phyloP scores from a whole-genome alignment of 2,113 vertebrate species.

The Rhineura floridana region DNA sequence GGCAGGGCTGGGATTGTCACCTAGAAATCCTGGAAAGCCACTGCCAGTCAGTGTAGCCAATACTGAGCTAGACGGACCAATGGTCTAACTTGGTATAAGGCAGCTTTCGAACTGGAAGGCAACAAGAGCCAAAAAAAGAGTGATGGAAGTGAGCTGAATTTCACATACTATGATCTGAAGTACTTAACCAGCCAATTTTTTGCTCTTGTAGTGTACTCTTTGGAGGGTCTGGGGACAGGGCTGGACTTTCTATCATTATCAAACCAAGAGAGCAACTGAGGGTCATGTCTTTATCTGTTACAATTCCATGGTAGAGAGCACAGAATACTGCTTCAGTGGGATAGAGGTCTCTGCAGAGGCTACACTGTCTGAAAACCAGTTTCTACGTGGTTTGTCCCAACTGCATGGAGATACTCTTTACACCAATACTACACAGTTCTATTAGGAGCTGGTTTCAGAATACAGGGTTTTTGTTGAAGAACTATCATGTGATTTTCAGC shows the following conservation, averaged over 20 bases:
- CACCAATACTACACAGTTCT: too few relatives aligned
- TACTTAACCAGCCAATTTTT: neutral
- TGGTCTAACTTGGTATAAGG: too few relatives aligned
- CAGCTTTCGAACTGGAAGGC: too few relatives aligned
- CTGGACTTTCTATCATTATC: neutral
- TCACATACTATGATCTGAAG: neutral
- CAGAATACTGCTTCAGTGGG: neutral
- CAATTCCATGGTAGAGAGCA: neutral
- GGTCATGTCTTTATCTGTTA: neutral
- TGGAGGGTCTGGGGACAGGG: neutral
- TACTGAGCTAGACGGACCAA: too few relatives aligned
- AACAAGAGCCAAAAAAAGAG: neutral
- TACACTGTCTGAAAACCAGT: neutral
- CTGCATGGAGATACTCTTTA: neutral
- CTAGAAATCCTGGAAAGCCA: too few relatives aligned
- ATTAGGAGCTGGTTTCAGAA: neutral
- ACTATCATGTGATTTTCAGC: neutral
- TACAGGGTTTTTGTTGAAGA: neutral
- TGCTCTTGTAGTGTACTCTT: neutral
- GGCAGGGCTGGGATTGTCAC: too few relatives aligned
- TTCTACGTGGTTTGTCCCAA: neutral
- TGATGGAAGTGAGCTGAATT: neutral
- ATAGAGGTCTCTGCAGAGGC: neutral
- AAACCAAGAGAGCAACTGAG: neutral
- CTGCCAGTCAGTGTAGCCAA: too few relatives aligned